Evolutionary conservation across 1,140 invertebrate genomes (phyloP), one percentile per base, ranked within the genome.

Genomic region (Batillaria attramentaria): DNA sequence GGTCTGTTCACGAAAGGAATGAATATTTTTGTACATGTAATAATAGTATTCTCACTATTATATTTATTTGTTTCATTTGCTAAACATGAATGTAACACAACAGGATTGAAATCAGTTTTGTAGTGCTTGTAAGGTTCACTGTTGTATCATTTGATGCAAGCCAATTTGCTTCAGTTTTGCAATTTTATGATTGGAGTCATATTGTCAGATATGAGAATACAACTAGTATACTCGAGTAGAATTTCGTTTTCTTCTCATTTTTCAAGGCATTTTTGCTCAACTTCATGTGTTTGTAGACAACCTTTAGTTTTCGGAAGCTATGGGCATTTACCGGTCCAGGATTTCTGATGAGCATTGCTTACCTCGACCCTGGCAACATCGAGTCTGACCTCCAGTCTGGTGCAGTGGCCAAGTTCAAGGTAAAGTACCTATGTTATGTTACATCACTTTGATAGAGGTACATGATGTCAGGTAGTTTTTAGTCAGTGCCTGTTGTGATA

Each of bases 261-360:
- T 1, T 54, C 50, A 2, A 35, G 33, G 33, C n/a, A 16, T 66
- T 66, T 24, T n/a, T 66, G n/a, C 33, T 33, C n/a, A 28, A 5
- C 18, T 50, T 3, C 60, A 35, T 20, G 0, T 41, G 5, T 42
- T 28, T 62, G 5, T 65, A 75, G 73, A 28, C 33, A 24, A 4
- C 24, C 13, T 97, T 98, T 90, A 97, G 95, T 91, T 96, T 96
- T 89, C 93, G 93, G 83, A 97, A 97, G 92, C 91, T 98, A 92
- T 98, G 96, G 96, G 95, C 95, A 50, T 98, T 97, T 89, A 97
- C 96, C 0, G 97, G 97, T 24, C 97, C 97, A 57, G 96, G 96
- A 46, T 97, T 97, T 90, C 91, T 98, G 43, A 97, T 97, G 96
- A 96, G 95, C 76, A 98, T 98, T 89, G 97, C 97, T 39, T 98